phyloP scores from a whole-genome alignment of 2,797 vertebrate species.

The Chrosomus eos region DNA sequence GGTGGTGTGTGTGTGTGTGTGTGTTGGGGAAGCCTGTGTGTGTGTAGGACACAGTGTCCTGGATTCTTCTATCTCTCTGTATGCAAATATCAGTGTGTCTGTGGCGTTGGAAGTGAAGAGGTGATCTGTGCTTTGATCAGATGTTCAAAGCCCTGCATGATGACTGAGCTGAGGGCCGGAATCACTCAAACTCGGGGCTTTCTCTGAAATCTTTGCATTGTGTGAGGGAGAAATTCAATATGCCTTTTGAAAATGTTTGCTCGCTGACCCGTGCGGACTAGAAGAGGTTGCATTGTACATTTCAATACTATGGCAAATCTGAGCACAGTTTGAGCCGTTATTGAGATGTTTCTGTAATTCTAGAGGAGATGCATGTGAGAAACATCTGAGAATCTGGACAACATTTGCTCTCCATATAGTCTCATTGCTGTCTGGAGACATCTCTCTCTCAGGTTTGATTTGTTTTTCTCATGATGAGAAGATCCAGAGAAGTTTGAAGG shows the following conservation, averaged over 20 bases:
- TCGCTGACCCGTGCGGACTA: background rate
- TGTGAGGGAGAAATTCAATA: background rate
- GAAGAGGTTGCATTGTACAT: background rate
- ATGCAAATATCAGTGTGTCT: background rate
- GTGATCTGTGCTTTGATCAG: conserved; percentile 25
- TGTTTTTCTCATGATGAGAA: background rate
- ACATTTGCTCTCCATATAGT: background rate
- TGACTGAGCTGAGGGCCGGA: conserved; percentile 1
- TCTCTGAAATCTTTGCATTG: background rate
- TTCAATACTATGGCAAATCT: background rate
- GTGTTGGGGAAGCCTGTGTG: no score
- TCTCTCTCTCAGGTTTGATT: no score
- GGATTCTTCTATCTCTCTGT: no score
- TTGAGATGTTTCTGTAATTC: background rate
- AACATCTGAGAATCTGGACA: background rate
- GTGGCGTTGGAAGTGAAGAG: background rate
- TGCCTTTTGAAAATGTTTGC: background rate
- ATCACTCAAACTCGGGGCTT: background rate
- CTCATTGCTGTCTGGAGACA: background rate
- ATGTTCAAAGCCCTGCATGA: conserved; percentile 10
- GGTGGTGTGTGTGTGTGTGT: no score
- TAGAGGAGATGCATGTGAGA: background rate
- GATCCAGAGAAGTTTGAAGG: no score
- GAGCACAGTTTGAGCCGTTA: background rate
- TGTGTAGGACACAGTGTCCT: no score